phyloP scores from a whole-genome alignment of 2,113 vertebrate genomes.

The Halcyon senegalensis region DNA sequence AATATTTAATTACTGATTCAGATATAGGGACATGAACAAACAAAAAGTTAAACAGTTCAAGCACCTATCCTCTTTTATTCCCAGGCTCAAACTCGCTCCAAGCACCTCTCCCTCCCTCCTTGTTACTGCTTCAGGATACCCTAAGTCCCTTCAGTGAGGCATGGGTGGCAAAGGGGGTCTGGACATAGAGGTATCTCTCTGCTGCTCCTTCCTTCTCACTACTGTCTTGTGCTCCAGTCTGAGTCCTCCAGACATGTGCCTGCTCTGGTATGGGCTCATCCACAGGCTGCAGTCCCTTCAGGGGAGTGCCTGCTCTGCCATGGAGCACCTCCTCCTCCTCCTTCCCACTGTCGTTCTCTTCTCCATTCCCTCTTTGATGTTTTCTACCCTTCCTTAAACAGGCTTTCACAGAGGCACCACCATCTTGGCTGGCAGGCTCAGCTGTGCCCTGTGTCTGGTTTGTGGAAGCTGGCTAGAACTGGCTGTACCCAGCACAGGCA shows the following conservation, averaged over 20 bases:
- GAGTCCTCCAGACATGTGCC: background rate
- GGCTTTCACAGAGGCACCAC: background rate
- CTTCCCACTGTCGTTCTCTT: fast-evolving
- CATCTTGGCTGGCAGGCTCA: background rate
- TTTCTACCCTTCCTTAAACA: background rate
- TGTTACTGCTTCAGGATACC: fast-evolving
- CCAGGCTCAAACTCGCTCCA: background rate
- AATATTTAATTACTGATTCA: too few relatives aligned
- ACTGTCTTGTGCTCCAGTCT: background rate
- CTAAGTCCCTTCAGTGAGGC: background rate
- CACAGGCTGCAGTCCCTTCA: background rate
- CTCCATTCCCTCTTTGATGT: background rate
- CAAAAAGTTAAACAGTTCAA: background rate
- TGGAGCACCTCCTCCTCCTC: background rate
- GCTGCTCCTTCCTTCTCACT: background rate
- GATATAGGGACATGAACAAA: background rate
- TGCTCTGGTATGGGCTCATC: background rate
- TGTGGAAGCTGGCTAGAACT: background rate
- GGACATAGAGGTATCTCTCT: background rate
- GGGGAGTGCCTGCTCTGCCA: background rate
- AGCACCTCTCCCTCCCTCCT: background rate
- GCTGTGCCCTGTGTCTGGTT: background rate
- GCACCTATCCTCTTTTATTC: background rate
- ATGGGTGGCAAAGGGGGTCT: background rate
- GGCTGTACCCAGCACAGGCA: background rate